Conservation (phyloP, 2,797 vertebrate genomes). For the Arrhamphus sclerolepis region DNA sequence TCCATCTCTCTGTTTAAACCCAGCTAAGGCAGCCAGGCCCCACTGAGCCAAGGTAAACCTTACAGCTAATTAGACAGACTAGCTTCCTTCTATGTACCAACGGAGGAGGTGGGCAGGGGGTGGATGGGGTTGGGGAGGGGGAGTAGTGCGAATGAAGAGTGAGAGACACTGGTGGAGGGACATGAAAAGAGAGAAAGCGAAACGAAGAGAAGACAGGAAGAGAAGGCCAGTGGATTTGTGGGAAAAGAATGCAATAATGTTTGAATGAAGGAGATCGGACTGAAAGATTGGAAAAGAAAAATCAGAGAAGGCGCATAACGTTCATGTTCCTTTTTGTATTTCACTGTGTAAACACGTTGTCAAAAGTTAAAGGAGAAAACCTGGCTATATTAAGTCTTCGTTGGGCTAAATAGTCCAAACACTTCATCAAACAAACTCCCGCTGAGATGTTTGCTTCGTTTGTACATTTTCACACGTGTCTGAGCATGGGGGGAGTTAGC, state of each 20-base stretch:
- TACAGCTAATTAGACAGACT: slow-evolving; percentile 82
- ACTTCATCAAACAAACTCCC: slow-evolving; percentile 43
- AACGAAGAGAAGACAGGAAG: not conserved
- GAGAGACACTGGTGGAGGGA: slow-evolving; percentile 25
- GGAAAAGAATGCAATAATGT: slow-evolving; percentile 6
- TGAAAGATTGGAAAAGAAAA: not conserved
- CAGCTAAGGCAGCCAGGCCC: slow-evolving; percentile 74
- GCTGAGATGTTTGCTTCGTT: slow-evolving; percentile 51
- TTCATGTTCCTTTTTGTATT: not conserved
- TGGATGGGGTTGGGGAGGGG: slow-evolving; percentile 8
- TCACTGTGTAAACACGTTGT: slow-evolving; percentile 18
- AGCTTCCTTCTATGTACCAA: slow-evolving; percentile 74
- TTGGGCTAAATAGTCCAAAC: slow-evolving; percentile 21
- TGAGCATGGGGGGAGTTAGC: not conserved
- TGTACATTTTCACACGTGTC: slow-evolving; percentile 38
- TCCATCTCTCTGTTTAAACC: slow-evolving; percentile 82
- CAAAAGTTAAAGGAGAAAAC: slow-evolving; percentile 17
- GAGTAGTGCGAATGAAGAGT: slow-evolving; percentile 45
- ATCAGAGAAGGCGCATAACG: not conserved
- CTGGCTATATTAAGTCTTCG: slow-evolving; percentile 17
- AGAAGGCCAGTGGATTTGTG: slow-evolving; percentile 9
- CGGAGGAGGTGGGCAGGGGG: slow-evolving; percentile 43
- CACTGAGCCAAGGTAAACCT: slow-evolving; percentile 82
- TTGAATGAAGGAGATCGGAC: slow-evolving; percentile 3
- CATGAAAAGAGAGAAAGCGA: slow-evolving; percentile 18